Conservation (phyloP, 2,888 invertebrate species). For the Patella pellucida region DNA sequence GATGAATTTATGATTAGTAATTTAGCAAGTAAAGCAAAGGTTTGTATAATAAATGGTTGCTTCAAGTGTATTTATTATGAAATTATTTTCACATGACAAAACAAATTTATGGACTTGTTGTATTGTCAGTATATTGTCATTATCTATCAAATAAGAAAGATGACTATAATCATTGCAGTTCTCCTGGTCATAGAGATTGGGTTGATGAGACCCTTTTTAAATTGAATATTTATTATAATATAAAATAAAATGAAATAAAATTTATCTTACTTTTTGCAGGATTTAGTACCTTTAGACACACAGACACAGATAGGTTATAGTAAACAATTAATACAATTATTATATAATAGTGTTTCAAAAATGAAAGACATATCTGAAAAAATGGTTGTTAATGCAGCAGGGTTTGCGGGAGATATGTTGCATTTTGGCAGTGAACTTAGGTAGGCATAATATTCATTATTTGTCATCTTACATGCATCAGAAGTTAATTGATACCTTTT, state of each 20-base stretch:
- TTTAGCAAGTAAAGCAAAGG: slow-evolving; percentile 69
- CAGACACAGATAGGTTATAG: slow-evolving; percentile 68
- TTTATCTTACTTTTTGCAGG: slow-evolving; percentile 50
- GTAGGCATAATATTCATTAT: slow-evolving; percentile 41
- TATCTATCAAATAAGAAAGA: no score
- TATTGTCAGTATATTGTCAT: no score
- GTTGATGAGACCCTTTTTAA: no score
- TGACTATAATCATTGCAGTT: no score
- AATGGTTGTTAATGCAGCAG: slow-evolving; percentile 65
- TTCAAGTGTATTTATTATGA: no score
- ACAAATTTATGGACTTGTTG: no score
- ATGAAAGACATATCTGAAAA: slow-evolving; percentile 69
- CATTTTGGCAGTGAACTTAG: slow-evolving; percentile 69
- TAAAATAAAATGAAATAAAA: background rate
- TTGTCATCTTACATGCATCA: background rate
- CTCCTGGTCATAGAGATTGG: no score
- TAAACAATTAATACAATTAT: slow-evolving; percentile 65
- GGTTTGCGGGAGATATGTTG: slow-evolving; percentile 68
- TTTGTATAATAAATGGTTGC: slow-evolving; percentile 32
- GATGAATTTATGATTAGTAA: slow-evolving; percentile 72
- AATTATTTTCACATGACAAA: no score
- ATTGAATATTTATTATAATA: no score
- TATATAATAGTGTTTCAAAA: slow-evolving; percentile 61
- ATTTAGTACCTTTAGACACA: slow-evolving; percentile 71
- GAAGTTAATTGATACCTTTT: no score